Percentiles rank a stretch among this genome's conserved stretches.
Evolutionary conservation across 2,797 vertebrate genomes (phyloP).

Genomic region (Sebastes itinus): DNA sequence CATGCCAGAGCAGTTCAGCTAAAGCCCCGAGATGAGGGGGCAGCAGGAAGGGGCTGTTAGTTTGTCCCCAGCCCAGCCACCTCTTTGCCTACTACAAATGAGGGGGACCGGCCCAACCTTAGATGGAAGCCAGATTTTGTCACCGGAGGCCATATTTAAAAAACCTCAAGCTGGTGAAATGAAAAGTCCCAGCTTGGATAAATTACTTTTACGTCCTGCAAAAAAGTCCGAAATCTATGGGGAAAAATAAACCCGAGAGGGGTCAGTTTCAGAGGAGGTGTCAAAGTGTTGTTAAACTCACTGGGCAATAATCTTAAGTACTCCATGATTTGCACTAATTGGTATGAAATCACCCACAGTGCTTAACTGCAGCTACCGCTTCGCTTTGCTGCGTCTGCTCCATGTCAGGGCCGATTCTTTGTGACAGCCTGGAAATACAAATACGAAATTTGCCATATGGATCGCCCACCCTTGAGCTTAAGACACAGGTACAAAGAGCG

Average conservation of each 20-base stretch:
- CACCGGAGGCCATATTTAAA: constrained; percentile 48
- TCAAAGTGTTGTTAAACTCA: constrained; percentile 82
- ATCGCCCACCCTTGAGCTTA: constrained; percentile 74
- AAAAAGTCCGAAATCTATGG: constrained; percentile 52
- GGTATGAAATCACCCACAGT: constrained; percentile 82
- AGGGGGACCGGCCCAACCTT: constrained; percentile 36
- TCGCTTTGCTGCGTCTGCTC: constrained; percentile 75
- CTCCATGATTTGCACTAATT: constrained; percentile 84
- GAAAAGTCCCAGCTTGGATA: constrained; percentile 58
- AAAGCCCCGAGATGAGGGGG: constrained; percentile 70
- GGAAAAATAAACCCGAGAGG: constrained; percentile 67
- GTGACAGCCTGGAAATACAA: constrained; percentile 82
- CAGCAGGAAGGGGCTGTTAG: constrained; percentile 55
- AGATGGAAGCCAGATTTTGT: constrained; percentile 72
- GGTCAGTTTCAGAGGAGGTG: constrained; percentile 78
- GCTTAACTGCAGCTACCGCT: constrained; percentile 78
- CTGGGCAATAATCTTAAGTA: constrained; percentile 83
- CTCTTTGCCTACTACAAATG: constrained; percentile 37
- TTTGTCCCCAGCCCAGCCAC: constrained; percentile 54
- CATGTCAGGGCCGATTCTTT: constrained; percentile 78
- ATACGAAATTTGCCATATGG: constrained; percentile 63
- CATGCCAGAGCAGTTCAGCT: constrained; percentile 76
- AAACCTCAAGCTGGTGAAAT: constrained; percentile 31
- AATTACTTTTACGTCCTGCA: constrained; percentile 59
- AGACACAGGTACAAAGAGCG: constrained; percentile 69